phyloP scores from a whole-genome alignment of 2,113 vertebrate species.

The Seriola aureovittata region DNA sequence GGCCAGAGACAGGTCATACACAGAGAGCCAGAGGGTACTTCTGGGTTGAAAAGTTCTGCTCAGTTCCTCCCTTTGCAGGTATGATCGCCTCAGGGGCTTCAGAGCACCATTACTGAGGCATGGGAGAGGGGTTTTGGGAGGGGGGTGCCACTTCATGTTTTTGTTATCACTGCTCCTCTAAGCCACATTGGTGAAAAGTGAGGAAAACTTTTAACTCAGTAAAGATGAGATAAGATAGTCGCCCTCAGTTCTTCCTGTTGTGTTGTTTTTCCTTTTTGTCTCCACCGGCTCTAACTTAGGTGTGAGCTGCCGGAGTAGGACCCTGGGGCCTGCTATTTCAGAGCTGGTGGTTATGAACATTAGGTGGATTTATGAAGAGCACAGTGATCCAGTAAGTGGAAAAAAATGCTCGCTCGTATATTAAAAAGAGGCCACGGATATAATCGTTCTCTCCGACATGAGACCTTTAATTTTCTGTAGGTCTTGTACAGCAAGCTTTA shows the following conservation, averaged over 20 bases:
- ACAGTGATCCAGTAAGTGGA: slow-evolving; percentile 76
- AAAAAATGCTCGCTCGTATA: slow-evolving; percentile 83
- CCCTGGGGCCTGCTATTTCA: slow-evolving; percentile 66
- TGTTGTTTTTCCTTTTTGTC: slow-evolving; percentile 43
- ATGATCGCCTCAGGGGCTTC: slow-evolving; percentile 81
- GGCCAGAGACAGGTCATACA: slow-evolving; percentile 78
- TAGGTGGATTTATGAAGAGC: slow-evolving; percentile 84
- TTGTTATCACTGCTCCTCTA: slow-evolving; percentile 64
- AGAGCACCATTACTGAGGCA: slow-evolving; percentile 67
- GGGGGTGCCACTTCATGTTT: slow-evolving; percentile 65
- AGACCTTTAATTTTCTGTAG: slow-evolving; percentile 86
- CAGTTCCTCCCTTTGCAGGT: slow-evolving; percentile 83
- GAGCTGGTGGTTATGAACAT: slow-evolving; percentile 78
- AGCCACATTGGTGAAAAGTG: slow-evolving; percentile 69
- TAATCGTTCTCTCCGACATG: slow-evolving; percentile 80
- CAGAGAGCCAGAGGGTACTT: slow-evolving; percentile 65
- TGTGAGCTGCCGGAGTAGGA: slow-evolving; percentile 48
- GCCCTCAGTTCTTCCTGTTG: slow-evolving; percentile 60
- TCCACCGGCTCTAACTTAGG: slow-evolving; percentile 34
- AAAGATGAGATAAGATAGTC: slow-evolving; percentile 79
- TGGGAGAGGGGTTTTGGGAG: background rate
- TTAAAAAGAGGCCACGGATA: slow-evolving; percentile 83
- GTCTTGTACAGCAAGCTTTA: slow-evolving; percentile 86
- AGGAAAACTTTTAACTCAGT: slow-evolving; percentile 75
- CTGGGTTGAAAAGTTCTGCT: slow-evolving; percentile 69